A percentile compares a stretch with the other conserved stretches of the same genome.
These are phyloP conservation scores for Abrostola triplasia DNA, from an alignment of 2,888 invertebrate genomes.

Conservation along the genomic window DNA sequence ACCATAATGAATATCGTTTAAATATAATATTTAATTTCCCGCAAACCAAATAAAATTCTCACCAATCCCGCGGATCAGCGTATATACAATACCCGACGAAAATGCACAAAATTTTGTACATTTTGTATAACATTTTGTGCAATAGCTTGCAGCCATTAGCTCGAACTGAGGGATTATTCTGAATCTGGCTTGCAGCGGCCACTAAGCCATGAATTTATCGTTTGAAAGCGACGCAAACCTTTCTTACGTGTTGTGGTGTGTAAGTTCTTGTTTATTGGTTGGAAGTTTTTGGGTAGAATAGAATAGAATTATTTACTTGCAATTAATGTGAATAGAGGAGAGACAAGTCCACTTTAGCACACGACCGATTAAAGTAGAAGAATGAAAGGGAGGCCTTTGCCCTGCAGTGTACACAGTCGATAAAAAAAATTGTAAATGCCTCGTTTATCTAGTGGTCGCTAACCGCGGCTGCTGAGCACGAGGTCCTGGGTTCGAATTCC, in stretches of 20 bases:
- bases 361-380: too few relatives aligned
- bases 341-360: too few relatives aligned
- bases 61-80: background rate
- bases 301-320: too few relatives aligned
- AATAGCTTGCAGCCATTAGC: constrained; percentile 59
- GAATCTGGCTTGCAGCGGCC: constrained; percentile 57
- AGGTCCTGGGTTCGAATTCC: too few relatives aligned
- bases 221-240: constrained; percentile 15
- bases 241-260: constrained; percentile 19
- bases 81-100: background rate
- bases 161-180: constrained; percentile 62
- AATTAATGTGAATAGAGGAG: too few relatives aligned
- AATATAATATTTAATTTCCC: background rate
- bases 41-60: background rate
- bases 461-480: too few relatives aligned
- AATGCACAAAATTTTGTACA: constrained; percentile 12
- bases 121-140: constrained; percentile 26
- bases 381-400: too few relatives aligned
- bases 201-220: constrained; percentile 64
- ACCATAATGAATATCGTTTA: background rate
- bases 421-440: too few relatives aligned
- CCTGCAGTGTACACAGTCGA: too few relatives aligned
- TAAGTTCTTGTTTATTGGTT: background rate
- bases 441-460: too few relatives aligned
- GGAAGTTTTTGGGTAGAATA: background rate